phyloP scores from a whole-genome alignment of 2,113 vertebrate genomes.

The Perca schrenkii region DNA sequence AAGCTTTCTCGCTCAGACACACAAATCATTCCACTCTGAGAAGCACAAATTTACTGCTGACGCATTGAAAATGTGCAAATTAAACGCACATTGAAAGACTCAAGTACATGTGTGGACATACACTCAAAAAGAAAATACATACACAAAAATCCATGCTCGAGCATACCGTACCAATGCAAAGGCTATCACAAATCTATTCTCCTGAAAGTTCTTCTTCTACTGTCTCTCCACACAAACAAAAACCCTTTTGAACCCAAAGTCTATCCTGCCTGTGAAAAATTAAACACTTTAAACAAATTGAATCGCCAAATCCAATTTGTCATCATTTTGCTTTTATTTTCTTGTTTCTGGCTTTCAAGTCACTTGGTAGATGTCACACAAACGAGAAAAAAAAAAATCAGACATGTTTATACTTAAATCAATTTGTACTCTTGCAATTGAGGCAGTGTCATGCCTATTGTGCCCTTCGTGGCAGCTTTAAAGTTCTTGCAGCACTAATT shows the following conservation, averaged over 20 bases:
- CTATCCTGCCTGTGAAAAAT: slow-evolving; percentile 30
- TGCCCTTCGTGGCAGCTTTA: background rate
- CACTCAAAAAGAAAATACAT: background rate
- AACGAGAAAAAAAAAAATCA: slow-evolving; percentile 7
- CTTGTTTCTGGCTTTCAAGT: slow-evolving; percentile 21
- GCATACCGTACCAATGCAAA: background rate
- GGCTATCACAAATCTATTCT: background rate
- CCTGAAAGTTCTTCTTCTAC: background rate
- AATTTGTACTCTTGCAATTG: slow-evolving; percentile 31
- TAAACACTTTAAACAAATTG: slow-evolving; percentile 52
- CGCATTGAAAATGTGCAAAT: slow-evolving; percentile 6
- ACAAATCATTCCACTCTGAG: slow-evolving; percentile 26
- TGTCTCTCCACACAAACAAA: slow-evolving; percentile 44
- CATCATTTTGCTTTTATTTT: slow-evolving; percentile 36
- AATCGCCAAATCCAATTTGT: slow-evolving; percentile 64
- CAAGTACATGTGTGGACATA: background rate
- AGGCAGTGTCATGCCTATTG: slow-evolving; percentile 8
- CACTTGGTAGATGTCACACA: slow-evolving; percentile 34
- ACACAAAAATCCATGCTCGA: background rate
- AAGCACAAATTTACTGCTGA: background rate
- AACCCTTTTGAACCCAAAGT: slow-evolving; percentile 49
- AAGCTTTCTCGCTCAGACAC: slow-evolving; percentile 12
- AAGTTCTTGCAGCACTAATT: slow-evolving; percentile 28
- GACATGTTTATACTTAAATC: slow-evolving; percentile 49
- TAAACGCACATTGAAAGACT: background rate